Evolutionary conservation across 1,140 invertebrate genomes (phyloP).

Genomic region (Sitodiplosis mosellana): DNA sequence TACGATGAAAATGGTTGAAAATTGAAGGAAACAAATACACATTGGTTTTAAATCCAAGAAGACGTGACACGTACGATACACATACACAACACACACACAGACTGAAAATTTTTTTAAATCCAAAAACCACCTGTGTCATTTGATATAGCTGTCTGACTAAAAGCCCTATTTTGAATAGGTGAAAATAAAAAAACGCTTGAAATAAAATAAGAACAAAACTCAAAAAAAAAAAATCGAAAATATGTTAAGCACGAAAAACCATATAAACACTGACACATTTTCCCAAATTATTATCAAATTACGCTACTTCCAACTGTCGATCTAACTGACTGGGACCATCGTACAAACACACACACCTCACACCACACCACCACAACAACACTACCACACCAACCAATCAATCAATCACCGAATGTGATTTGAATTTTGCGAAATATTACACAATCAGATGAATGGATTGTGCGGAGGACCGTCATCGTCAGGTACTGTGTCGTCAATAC

Average conservation of each 20-base stretch:
- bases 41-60: no score
- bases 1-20: no score
- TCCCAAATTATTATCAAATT: not conserved
- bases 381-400: no score
- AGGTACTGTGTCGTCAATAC: slow-evolving; percentile 10
- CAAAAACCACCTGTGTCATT: not conserved
- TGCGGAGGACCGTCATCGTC: slow-evolving; percentile 26
- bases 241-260: no score
- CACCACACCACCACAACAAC: no score
- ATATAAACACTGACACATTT: not conserved
- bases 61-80: not conserved
- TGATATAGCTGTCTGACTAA: not conserved
- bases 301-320: not conserved
- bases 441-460: slow-evolving; percentile 56
- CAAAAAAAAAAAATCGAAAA: no score
- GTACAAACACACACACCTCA: no score
- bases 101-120: not conserved
- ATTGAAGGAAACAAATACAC: no score
- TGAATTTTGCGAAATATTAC: not conserved
- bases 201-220: slow-evolving; percentile 1
- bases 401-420: not conserved
- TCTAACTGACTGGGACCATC: not conserved
- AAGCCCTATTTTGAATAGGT: not conserved
- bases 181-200: slow-evolving; percentile 2
- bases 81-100: not conserved